phyloP scores from a whole-genome alignment of 2,113 vertebrate species.

The Himantopus leucocephalus region DNA sequence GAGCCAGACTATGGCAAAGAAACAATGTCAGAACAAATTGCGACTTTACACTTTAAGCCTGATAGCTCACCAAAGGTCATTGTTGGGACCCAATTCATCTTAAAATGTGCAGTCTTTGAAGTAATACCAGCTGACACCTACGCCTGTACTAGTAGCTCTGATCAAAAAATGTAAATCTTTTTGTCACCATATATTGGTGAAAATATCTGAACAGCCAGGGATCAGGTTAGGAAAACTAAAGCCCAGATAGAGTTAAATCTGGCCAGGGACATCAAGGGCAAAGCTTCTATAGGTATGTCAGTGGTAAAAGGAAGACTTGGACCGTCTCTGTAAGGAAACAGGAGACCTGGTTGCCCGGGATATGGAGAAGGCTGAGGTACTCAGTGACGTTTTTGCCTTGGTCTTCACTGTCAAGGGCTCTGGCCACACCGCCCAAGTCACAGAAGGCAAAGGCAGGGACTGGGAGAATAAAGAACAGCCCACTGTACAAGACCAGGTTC shows the following conservation, averaged over 20 bases:
- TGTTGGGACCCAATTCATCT: conserved; percentile 35
- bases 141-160: conserved; percentile 1
- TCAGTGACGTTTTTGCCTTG: not conserved
- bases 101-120: conserved; percentile 41
- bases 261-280: not conserved
- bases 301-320: not conserved
- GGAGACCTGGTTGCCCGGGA: too few species aligned
- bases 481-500: too few species aligned
- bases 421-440: too few species aligned
- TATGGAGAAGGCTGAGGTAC: not conserved
- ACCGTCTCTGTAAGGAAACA: not conserved
- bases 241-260: not conserved
- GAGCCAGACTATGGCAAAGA: not conserved
- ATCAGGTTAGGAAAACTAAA: not conserved
- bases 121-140: not conserved
- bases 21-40: conserved; percentile 49
- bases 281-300: not conserved
- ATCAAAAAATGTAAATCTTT: conserved; percentile 72
- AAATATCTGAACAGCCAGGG: not conserved
- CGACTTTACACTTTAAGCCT: not conserved
- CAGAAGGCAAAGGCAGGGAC: too few species aligned
- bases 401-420: not conserved
- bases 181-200: conserved; percentile 50
- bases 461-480: too few species aligned
- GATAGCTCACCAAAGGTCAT: conserved; percentile 12